Conservation (phyloP, 2,113 vertebrate species). For the Sinosuthora webbiana region DNA sequence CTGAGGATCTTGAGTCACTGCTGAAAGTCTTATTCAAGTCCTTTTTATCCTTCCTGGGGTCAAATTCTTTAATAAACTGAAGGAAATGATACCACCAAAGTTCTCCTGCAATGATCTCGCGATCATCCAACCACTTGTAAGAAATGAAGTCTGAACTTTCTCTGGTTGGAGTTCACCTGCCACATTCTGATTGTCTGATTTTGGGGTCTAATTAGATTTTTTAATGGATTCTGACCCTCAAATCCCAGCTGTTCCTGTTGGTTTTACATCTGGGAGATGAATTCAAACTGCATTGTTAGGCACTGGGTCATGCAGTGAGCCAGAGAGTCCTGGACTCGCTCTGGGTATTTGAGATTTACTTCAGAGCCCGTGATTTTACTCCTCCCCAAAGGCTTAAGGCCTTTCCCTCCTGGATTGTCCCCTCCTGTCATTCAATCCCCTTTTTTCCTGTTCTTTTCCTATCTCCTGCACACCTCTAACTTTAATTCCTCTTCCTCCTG, state of each 20-base stretch:
- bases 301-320: neutral
- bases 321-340: neutral
- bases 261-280: neutral
- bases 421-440: neutral
- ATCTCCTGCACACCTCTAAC: neutral
- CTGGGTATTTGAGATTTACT: neutral
- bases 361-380: neutral
- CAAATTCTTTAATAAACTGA: neutral
- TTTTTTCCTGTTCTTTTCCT: neutral
- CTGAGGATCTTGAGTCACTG: neutral
- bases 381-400: neutral
- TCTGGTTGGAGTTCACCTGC: neutral
- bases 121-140: fast-evolving
- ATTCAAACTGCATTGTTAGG: neutral
- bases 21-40: neutral
- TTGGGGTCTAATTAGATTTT: neutral
- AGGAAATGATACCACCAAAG: neutral
- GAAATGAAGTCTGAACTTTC: neutral
- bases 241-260: neutral
- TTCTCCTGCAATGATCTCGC: neutral
- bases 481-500: neutral
- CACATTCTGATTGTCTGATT: neutral
- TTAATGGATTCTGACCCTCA: neutral
- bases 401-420: neutral
- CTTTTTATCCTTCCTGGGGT: neutral